Base-by-base conservation (phyloP, 2,888 invertebrate genomes). In the Tenthredo amoena region DNA sequence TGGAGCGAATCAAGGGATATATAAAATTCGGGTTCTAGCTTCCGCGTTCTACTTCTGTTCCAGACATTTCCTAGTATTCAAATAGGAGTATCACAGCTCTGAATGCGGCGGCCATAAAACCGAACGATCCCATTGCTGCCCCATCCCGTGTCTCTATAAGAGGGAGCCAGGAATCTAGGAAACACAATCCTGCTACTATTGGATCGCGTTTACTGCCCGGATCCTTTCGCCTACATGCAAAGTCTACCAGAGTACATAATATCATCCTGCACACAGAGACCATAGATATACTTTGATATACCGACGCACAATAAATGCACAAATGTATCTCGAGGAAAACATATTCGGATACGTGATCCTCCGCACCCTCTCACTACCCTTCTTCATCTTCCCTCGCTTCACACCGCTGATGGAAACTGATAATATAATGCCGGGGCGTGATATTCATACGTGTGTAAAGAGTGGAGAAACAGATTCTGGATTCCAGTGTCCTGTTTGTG, bases 101-200 rank as follows among this genome's bases (percentile, higher is more conserved):
- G 50, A 47, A n/a, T 43, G 50, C 55, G 9, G 77, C 26, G 50
- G 55, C 47, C 77, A 34, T 77, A 77, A 77, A 77, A 77, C 55
- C 18, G 15, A 77, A 50, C 55, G 77, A 77, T 50, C 77, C 77
- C 37, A 77, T 55, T 10, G 77, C 77, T 77, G 31, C 50, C 47
- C 31, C 55, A 18, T 55, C 7, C 31, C 31, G 7, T 1, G 2
- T 5, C 40, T 72, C 9, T 37, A n/a, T 34, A 10, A 12, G 40
- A 40, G 43, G 18, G 43, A 74, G 43, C n/a, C n/a, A 10, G 40
- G 74, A 43, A 47, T 74, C 74, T 74, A 74, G 74, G 74, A 43
- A 74, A 74, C 74, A 74, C 74, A 74, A 74, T 74, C 74, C 74
- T 74, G 74, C 31, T 26, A 26, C n/a, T 43, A 43, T 74, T 74